Conservation (phyloP, 2,113 vertebrate species). For the Sphyrna mokarran region DNA sequence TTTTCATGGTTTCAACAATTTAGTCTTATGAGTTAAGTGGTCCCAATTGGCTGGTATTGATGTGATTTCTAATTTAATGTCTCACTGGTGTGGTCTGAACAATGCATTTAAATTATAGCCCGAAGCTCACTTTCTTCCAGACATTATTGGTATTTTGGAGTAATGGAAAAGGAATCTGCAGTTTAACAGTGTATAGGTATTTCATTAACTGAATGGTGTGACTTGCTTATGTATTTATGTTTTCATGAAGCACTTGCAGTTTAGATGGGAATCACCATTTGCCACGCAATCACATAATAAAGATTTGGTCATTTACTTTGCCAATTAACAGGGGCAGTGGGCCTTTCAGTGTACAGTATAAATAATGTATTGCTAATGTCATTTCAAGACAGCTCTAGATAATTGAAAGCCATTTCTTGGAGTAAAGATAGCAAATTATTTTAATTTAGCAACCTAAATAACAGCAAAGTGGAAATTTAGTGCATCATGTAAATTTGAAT, state of each 20-base stretch:
- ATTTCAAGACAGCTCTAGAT: neutral
- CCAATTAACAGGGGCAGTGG: neutral
- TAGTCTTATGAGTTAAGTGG: neutral
- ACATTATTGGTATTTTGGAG: neutral
- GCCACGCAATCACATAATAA: neutral
- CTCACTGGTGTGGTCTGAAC: neutral
- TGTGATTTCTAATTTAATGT: neutral
- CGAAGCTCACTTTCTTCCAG: neutral
- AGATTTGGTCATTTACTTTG: neutral
- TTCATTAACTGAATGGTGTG: neutral
- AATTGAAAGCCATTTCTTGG: neutral
- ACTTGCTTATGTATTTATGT: neutral
- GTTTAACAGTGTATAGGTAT: neutral
- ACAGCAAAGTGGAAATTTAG: neutral
- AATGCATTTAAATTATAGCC: neutral
- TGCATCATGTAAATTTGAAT: neutral
- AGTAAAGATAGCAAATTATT: neutral
- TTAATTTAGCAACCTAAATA: neutral
- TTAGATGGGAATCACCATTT: neutral
- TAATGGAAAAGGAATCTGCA: neutral
- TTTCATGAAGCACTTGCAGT: neutral
- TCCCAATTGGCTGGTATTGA: neutral
- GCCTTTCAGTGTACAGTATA: neutral
- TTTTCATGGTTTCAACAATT: neutral
- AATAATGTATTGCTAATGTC: neutral